Base-by-base conservation (phyloP, 92 coral and sea anemone genomes). In the Anthopleura xanthogrammica region DNA sequence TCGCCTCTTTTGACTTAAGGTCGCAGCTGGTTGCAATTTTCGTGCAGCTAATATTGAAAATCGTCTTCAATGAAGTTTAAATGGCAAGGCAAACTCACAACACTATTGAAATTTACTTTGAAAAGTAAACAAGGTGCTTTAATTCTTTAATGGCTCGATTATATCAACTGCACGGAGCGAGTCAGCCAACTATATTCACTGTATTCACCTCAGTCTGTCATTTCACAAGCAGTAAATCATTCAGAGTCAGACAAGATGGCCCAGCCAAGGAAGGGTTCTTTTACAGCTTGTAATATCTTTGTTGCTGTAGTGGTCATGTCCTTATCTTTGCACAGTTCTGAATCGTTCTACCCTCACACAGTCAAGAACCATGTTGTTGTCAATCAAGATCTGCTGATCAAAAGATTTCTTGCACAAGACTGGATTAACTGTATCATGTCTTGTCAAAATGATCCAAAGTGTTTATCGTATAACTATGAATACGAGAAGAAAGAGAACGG, bases 401-500 rank as follows among this genome's bases (percentile, higher is more conserved):
- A n/a, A n/a, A 9, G 80, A n/a, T 77, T 77, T 20, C 36, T 1
- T 48, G 80, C 80, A 23, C 46, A 77, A 55, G 80, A 77, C 43
- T 77, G 80, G 80, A 19, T 77, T 3, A 52, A 42, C 17, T 77
- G 80, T 40, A 77, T 77, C 80, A 50, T 77, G 80, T 77, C 80
- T 29, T 77, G 80, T 77, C 80, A 77, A 40, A 29, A 77, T 13
- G 42, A 77, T 52, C 66, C 80, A 2, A 23, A 77, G 65, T 77
- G 80, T 55, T n/a, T 7, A 2, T 50, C 80, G 60, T 77, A 77
- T 48, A 77, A 77, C 46, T 76, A 41, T 72, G 16, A 75, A 43
- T 42, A 75, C 54, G 16, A 77, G 48, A 50, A 10, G 74, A 68
- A 17, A 42, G 41, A 39, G 24, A 41, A 75, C 24, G 78, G 78